Evolutionary conservation across 1,140 invertebrate species (phyloP), one percentile per base, ranked within the genome.

Genomic region (Amyelois transitella): DNA sequence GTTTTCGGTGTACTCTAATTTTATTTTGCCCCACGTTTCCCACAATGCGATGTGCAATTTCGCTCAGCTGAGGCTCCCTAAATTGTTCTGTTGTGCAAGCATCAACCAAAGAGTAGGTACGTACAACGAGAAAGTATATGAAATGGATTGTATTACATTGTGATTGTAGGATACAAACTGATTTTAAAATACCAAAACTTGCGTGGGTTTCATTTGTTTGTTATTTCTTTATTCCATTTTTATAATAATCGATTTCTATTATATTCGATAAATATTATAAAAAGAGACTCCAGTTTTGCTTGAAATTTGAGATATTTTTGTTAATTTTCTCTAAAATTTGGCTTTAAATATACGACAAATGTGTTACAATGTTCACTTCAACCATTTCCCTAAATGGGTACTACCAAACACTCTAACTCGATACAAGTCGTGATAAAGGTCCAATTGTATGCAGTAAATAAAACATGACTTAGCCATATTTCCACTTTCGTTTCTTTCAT

Each of bases 361-460:
- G 50, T 53, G 66, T 60, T 53, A 60, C 43, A 47, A n/a, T 38
- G 52, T 48, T 60, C 56, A 51, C 19, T 65, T 55, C 66, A 61
- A 64, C 64, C 58, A 69, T 66, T 54, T 53, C 62, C 63, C 66
- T 75, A 76, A 86, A 79, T 68, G 69, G 62, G 64, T 67, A 76
- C 73, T 78, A 72, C 69, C 64, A 75, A 84, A 78, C 66, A 79
- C 60, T 64, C 69, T 81, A 77, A 82, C 73, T 79, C 73, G 70
- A 82, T 84, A 85, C 82, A 81, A 75, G 79, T 77, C 66, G 77
- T 84, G 86, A 88, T 88, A 84, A 84, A 87, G 80, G 85, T 82
- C 82, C 86, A 69, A 88, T 87, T 88, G 86, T 88, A 81, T 83
- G 81, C 74, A 86, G 88, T 88, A 88, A 88, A 88, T 89, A 89